These are phyloP conservation scores for Lasioglossum malachurum DNA, from an alignment of 2,888 invertebrate genomes.

Conservation along the genomic window DNA sequence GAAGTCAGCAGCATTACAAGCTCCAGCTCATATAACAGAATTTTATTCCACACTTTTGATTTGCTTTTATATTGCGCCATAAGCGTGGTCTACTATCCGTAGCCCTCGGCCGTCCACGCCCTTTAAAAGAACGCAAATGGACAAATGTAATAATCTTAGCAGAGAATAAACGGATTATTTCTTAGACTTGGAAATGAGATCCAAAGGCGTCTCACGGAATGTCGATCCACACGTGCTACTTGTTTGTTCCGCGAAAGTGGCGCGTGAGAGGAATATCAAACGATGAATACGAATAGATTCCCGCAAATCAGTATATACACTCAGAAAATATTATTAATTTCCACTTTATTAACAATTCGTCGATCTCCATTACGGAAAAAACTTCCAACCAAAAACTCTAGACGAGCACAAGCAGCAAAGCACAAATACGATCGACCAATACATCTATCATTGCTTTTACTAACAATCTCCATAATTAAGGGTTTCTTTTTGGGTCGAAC, in stretches of 20 bases:
- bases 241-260: constrained; percentile 28
- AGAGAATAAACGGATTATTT: constrained; percentile 39
- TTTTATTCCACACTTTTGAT: neutral
- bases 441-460: neutral
- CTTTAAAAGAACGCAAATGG: constrained; percentile 31
- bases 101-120: neutral
- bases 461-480: neutral
- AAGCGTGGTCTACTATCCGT: neutral
- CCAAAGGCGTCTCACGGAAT: constrained; percentile 17
- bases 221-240: constrained; percentile 34
- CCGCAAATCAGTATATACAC: neutral
- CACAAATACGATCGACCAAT: neutral
- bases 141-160: constrained; percentile 36
- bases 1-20: neutral
- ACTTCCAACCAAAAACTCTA: neutral
- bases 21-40: neutral
- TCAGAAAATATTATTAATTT: neutral
- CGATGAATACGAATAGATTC: constrained; percentile 14
- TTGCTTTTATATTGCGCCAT: neutral
- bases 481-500: too few species aligned
- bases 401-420: neutral
- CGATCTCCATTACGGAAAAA: neutral
- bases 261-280: constrained; percentile 25
- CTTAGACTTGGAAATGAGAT: constrained; percentile 40
- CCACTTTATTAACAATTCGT: neutral